These are phyloP conservation scores for Onychostruthus taczanowskii DNA, from an alignment of 2,113 vertebrate genomes.

Conservation along the genomic window DNA sequence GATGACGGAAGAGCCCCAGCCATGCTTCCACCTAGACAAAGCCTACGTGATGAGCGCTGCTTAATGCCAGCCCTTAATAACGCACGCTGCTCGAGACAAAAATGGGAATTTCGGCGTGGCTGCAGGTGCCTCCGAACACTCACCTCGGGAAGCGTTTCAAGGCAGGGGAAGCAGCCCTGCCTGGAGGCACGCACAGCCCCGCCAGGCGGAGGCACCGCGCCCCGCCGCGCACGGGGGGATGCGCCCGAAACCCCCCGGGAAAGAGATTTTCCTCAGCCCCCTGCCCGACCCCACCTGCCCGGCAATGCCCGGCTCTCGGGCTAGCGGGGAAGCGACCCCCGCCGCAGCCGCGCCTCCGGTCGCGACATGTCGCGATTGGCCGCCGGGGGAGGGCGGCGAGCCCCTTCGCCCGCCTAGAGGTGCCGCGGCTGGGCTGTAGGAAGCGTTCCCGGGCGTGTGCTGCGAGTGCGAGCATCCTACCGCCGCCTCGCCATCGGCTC, in stretches of 20 bases:
- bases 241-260: neutral
- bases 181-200: neutral
- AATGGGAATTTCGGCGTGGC: neutral
- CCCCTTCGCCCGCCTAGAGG: neutral
- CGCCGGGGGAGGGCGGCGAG: neutral
- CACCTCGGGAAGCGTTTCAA: slow-evolving; percentile 9
- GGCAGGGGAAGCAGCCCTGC: neutral
- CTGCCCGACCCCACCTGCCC: neutral
- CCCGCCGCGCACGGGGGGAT: neutral
- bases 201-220: slow-evolving; percentile 9
- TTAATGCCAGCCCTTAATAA: neutral
- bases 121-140: slow-evolving; percentile 39
- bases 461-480: neutral
- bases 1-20: slow-evolving; percentile 51
- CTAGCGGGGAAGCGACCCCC: neutral
- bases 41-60: slow-evolving; percentile 18
- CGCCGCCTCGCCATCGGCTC: neutral
- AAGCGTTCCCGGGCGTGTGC: neutral
- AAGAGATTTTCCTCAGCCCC: neutral
- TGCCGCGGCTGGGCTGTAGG: neutral
- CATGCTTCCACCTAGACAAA: slow-evolving; percentile 42
- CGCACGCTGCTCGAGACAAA: neutral
- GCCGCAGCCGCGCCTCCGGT: neutral
- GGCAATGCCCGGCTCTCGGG: neutral
- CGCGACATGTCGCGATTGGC: slow-evolving; percentile 22